phyloP scores from a whole-genome alignment of 2,797 vertebrate species.

The Moxostoma hubbsi region DNA sequence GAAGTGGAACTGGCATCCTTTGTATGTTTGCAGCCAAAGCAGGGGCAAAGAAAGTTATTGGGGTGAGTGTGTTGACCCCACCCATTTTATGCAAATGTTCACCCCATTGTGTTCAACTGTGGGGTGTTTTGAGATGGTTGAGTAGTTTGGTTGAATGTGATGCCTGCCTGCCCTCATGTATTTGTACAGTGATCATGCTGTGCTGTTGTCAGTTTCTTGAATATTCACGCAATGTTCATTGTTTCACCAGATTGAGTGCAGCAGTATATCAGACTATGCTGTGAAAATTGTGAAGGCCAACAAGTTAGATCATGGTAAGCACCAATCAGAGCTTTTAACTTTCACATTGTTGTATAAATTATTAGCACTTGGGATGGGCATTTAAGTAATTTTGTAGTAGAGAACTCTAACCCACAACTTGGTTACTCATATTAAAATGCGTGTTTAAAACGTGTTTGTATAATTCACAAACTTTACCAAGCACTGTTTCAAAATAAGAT shows the following conservation, averaged over 20 bases:
- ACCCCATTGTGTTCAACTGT: background rate
- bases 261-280: slow-evolving; percentile 93
- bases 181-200: background rate
- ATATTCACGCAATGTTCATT: background rate
- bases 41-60: slow-evolving; percentile 90
- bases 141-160: background rate
- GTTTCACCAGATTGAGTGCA: slow-evolving; percentile 87
- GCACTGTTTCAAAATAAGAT: too few species aligned
- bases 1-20: slow-evolving; percentile 93
- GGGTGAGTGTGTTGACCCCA: slow-evolving; percentile 73
- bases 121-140: background rate
- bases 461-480: too few species aligned
- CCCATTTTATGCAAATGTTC: background rate
- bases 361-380: too few species aligned
- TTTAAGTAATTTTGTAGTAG: too few species aligned
- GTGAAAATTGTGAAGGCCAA: slow-evolving; percentile 95
- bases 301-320: slow-evolving; percentile 89
- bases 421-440: too few species aligned
- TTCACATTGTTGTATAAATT: background rate
- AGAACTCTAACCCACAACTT: too few species aligned
- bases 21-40: slow-evolving; percentile 97
- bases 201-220: background rate
- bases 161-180: background rate
- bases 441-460: too few species aligned
- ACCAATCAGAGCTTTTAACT: background rate